Percentiles rank a stretch among this genome's conserved stretches.
phyloP scores from a whole-genome alignment of 2,888 invertebrate genomes.

The Diarsia rubi region DNA sequence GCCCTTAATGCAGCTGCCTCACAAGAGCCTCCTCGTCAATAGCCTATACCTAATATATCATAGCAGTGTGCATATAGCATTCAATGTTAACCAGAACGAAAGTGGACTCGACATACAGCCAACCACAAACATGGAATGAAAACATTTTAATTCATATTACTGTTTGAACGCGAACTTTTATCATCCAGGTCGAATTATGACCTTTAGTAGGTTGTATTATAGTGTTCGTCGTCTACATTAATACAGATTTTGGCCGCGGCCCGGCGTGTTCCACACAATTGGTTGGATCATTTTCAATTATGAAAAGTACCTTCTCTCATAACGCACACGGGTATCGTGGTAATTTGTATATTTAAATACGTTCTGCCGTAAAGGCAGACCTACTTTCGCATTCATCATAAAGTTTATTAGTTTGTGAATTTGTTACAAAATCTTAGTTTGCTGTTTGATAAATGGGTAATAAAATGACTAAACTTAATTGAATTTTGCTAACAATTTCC shows the following conservation, averaged over 20 bases:
- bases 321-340: background rate
- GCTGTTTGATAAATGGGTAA: background rate
- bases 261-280: background rate
- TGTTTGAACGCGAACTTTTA: too few species aligned
- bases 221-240: background rate
- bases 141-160: too few species aligned
- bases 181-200: background rate
- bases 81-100: too few species aligned
- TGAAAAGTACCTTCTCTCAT: background rate
- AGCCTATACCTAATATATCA: too few species aligned
- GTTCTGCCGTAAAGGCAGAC: background rate
- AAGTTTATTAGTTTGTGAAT: background rate
- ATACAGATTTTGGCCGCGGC: background rate
- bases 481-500: background rate
- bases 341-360: background rate
- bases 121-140: too few species aligned
- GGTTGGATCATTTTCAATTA: background rate
- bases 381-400: background rate
- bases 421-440: background rate
- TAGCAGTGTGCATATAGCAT: too few species aligned
- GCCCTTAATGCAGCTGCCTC: too few species aligned
- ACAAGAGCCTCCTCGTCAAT: too few species aligned
- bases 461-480: slow-evolving; percentile 6
- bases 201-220: background rate
- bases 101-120: too few species aligned